Percentiles rank a stretch among this genome's conserved stretches.
phyloP scores from a whole-genome alignment of 2,113 vertebrate genomes.

The Dipodomys stephensi region DNA sequence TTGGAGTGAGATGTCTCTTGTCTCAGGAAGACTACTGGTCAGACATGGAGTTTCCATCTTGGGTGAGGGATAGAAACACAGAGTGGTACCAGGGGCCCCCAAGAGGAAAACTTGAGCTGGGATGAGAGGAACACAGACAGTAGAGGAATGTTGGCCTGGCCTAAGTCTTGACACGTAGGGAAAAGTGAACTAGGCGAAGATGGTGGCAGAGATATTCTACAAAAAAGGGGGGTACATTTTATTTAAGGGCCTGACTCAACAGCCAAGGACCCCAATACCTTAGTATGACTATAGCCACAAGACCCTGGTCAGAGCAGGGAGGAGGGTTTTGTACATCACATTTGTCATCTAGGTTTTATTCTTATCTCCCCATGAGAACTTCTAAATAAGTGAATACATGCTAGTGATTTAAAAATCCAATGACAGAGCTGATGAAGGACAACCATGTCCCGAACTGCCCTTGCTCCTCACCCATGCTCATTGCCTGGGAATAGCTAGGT shows the following conservation, averaged over 20 bases:
- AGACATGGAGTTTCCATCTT: background rate
- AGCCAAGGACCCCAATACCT: background rate
- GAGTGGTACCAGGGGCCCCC: rapidly evolving
- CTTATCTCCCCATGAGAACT: background rate
- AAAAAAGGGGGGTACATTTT: background rate
- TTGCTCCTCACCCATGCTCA: background rate
- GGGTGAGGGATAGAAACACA: background rate
- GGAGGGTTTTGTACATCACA: background rate
- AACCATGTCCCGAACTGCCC: rapidly evolving
- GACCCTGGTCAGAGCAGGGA: background rate
- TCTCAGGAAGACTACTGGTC: background rate
- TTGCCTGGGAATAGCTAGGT: background rate
- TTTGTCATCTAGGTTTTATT: background rate
- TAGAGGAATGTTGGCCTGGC: background rate
- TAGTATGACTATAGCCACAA: rapidly evolving
- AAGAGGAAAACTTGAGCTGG: background rate
- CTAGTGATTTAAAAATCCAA: background rate
- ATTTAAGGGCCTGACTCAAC: background rate
- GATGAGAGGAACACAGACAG: background rate
- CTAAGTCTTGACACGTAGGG: background rate
- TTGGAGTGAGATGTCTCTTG: background rate
- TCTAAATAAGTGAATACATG: background rate
- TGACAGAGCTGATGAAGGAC: background rate
- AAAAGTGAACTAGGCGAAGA: background rate
- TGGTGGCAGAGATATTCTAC: background rate